Conservation (phyloP, 2,113 vertebrate species). For the Zosterops lateralis region DNA sequence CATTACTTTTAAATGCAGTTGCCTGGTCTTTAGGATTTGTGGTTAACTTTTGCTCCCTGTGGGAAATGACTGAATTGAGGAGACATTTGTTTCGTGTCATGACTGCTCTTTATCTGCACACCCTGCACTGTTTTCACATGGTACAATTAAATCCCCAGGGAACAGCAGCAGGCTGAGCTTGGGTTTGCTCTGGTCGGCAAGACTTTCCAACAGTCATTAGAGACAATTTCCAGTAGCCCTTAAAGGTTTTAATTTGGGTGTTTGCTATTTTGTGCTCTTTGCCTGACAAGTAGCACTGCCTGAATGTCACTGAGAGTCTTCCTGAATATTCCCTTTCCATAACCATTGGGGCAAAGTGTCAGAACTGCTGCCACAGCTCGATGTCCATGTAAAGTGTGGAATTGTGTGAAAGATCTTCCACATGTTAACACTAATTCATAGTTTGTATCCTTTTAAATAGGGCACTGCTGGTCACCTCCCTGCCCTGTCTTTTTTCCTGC, state of each 20-base stretch:
- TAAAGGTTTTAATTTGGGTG: not conserved
- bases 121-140: not conserved
- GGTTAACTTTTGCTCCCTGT: constrained; percentile 24
- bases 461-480: not conserved
- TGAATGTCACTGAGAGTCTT: not conserved
- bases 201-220: not conserved
- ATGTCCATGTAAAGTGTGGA: not conserved
- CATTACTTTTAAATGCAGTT: constrained; percentile 30
- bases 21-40: constrained; percentile 4
- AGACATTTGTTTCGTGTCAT: constrained; percentile 24
- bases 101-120: not conserved
- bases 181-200: not conserved
- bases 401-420: not conserved
- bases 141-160: not conserved
- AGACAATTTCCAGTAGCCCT: not conserved
- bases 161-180: not conserved
- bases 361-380: not conserved
- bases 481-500: not conserved
- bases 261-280: not conserved
- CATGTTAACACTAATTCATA: fast-evolving
- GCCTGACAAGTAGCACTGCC: not conserved
- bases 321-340: not conserved
- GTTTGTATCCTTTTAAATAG: not conserved
- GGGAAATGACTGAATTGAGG: constrained; percentile 44
- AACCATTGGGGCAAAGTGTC: not conserved